A percentile compares a stretch with the other conserved stretches of the same genome.
Conservation (phyloP, 2,888 invertebrate genomes). For the Lycophotia porphyrea region DNA sequence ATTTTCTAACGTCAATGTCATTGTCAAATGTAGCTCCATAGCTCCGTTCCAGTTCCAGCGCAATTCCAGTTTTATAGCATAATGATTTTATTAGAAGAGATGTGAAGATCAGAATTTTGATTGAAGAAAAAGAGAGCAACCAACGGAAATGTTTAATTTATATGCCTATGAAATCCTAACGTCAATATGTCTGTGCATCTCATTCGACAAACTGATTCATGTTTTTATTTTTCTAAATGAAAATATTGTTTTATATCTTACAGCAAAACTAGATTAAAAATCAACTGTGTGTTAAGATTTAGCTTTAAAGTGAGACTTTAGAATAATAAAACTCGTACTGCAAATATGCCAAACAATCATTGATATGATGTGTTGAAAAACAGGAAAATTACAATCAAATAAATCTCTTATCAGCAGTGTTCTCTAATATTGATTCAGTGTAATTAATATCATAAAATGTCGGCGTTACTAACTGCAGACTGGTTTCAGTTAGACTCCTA, state of each 20-base stretch:
- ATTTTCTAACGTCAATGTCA: slow-evolving; percentile 21
- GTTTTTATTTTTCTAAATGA: background rate
- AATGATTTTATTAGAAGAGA: background rate
- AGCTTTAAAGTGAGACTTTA: slow-evolving; percentile 2
- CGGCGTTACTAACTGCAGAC: slow-evolving; percentile 86
- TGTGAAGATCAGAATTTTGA: accelerated
- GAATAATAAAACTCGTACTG: background rate
- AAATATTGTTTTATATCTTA: slow-evolving; percentile 7
- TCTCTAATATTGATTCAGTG: slow-evolving; percentile 15
- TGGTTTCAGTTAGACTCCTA: slow-evolving; percentile 87
- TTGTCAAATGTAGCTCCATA: slow-evolving; percentile 13
- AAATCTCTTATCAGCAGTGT: slow-evolving; percentile 48
- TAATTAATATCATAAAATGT: slow-evolving; percentile 77
- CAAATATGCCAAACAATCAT: background rate
- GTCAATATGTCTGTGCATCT: slow-evolving; percentile 11
- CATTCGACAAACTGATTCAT: slow-evolving; percentile 35
- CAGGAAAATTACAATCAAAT: slow-evolving; percentile 56
- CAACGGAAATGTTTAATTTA: background rate
- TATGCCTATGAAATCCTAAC: background rate
- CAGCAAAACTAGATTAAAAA: background rate
- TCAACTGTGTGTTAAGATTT: background rate
- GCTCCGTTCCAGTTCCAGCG: background rate
- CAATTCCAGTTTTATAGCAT: background rate
- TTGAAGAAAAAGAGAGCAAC: slow-evolving; percentile 19
- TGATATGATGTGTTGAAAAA: slow-evolving; percentile 29